These are phyloP conservation scores for Pseudomyrmex pallidus DNA, from an alignment of 1,140 invertebrate species.

Conservation along the genomic window DNA sequence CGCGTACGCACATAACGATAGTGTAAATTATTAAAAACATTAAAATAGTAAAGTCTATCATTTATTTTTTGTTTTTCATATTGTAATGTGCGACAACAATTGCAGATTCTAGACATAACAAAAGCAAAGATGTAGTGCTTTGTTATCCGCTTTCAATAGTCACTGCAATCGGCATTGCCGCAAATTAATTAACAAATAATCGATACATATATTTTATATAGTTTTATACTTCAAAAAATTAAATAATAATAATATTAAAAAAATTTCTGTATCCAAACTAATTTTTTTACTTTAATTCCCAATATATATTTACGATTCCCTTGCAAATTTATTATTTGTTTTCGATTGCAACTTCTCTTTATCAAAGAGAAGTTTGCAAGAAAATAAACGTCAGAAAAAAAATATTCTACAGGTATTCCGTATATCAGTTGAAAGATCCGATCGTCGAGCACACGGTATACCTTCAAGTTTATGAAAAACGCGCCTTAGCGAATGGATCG, in stretches of 20 bases:
- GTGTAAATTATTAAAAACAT: slow-evolving; percentile 13
- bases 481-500: slow-evolving; percentile 70
- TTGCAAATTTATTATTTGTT: neutral
- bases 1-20: neutral
- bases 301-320: no score
- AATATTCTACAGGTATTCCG: slow-evolving; percentile 77
- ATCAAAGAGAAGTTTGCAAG: neutral
- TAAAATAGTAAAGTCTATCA: slow-evolving; percentile 30
- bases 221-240: no score
- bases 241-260: no score
- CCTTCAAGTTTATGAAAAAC: slow-evolving; percentile 84
- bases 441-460: slow-evolving; percentile 79
- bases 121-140: slow-evolving; percentile 42
- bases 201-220: neutral
- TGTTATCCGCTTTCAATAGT: slow-evolving; percentile 17
- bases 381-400: neutral
- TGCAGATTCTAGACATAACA: slow-evolving; percentile 22
- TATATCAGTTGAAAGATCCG: slow-evolving; percentile 82
- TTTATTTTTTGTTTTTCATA: slow-evolving; percentile 29
- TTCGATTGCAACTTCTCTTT: neutral
- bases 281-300: neutral
- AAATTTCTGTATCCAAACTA: neutral
- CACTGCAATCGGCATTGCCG: slow-evolving; percentile 5
- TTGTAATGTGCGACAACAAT: slow-evolving; percentile 22
- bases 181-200: slow-evolving; percentile 46